Base-by-base conservation (phyloP, 2,888 invertebrate genomes). In the Laspeyria flexula region DNA sequence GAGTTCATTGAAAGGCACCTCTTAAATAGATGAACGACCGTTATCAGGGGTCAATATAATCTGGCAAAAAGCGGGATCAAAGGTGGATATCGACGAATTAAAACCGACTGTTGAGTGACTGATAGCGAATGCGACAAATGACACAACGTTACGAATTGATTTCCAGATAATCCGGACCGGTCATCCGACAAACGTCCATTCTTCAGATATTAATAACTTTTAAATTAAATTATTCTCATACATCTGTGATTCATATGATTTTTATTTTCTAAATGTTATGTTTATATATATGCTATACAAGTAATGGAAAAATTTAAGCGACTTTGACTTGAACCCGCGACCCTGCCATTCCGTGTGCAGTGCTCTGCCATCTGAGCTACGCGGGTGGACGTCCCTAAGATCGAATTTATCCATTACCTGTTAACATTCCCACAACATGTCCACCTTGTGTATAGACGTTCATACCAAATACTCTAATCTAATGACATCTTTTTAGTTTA, bases 51-150 rank as follows among this genome's bases (percentile, higher is more conserved):
- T 69, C 68, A 75, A 81, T 81, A 78, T 81, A 77, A 85, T 84
- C 80, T 76, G 78, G 71, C 70, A 72, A 71, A 77, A 77, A 83
- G 79, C 75, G 78, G 75, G 80, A 69, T 79, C 73, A 74, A 75
- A 75, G 75, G 77, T 73, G 67, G 75, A 64, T 75, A 76, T 79
- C 73, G 69, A 68, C 66, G 75, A 80, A 83, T 83, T 82, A 81
- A 86, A 84, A 75, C 70, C 71, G 73, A 65, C 73, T 79, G 84
- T 80, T 78, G 75, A 62, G 66, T 81, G 85, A 80, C 77, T 79
- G 78, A 77, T 76, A 68, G 61, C 75, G 68, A 80, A 74, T 56
- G 71, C 73, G 70, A 74, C 77, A 79, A 82, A 82, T 81, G 81
- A 80, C 77, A 75, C 62, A 63, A 73, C 69, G 75, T 79, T 75